A percentile compares a stretch with the other conserved stretches of the same genome.
Evolutionary conservation across 1,140 invertebrate species (phyloP).

Genomic region (Caerostris darwini): DNA sequence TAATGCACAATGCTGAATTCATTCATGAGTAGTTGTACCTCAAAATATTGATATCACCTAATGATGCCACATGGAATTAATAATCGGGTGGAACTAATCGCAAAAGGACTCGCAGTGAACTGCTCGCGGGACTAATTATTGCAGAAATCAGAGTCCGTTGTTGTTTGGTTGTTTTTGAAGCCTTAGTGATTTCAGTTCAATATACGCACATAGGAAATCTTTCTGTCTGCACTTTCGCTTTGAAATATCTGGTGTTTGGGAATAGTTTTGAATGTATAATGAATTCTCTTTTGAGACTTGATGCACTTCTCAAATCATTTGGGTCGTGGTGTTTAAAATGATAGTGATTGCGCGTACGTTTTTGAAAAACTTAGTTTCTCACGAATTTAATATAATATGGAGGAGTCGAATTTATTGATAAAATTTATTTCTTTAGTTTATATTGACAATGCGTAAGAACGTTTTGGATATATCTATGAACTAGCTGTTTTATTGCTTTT

Average conservation of each 20-base stretch:
- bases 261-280: not conserved
- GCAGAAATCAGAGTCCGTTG: not conserved
- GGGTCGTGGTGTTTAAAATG: not conserved
- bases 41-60: not conserved
- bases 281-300: not conserved
- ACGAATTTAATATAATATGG: too few relatives aligned
- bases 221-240: not conserved
- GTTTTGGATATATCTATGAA: too few relatives aligned
- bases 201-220: not conserved
- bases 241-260: not conserved
- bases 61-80: slow-evolving; percentile 58
- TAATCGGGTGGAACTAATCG: slow-evolving; percentile 49
- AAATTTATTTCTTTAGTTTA: too few relatives aligned
- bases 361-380: too few relatives aligned
- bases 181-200: not conserved
- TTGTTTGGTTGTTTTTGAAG: not conserved
- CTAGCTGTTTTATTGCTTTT: too few relatives aligned
- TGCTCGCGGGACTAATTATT: slow-evolving; percentile 35
- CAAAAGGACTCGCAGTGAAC: not conserved
- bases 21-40: slow-evolving; percentile 1
- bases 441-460: too few relatives aligned
- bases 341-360: not conserved
- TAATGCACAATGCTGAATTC: slow-evolving; percentile 42
- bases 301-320: not conserved
- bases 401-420: too few relatives aligned